Evolutionary conservation across 1,140 invertebrate species (phyloP).

Genomic region (Drosophila arawakana): DNA sequence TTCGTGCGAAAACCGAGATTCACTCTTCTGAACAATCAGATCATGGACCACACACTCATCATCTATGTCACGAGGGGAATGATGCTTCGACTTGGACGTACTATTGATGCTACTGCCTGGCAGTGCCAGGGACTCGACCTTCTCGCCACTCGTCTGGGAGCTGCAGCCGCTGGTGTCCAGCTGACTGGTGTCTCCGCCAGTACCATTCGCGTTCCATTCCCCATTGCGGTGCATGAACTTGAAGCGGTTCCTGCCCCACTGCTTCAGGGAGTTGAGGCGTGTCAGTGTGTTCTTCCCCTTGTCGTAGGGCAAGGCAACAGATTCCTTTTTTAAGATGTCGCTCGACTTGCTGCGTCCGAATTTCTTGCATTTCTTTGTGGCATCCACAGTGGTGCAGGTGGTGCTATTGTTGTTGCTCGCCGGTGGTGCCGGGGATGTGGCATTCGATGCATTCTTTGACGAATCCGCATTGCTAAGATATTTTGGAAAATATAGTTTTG

Average conservation of each 20-base stretch:
- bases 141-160: constrained; percentile 77
- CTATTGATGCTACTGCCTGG: constrained; percentile 25
- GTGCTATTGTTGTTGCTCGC: constrained; percentile 19
- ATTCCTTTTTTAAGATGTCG: constrained; percentile 87
- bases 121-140: constrained; percentile 34
- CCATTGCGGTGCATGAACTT: constrained; percentile 89
- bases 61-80: constrained; percentile 84
- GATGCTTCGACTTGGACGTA: constrained; percentile 20
- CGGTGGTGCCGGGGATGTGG: constrained; percentile 55
- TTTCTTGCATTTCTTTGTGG: constrained; percentile 71
- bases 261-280: constrained; percentile 92
- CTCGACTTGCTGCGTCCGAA: constrained; percentile 88
- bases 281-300: constrained; percentile 86
- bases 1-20: constrained; percentile 86
- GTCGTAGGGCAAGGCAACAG: constrained; percentile 85
- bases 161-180: constrained; percentile 84
- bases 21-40: constrained; percentile 76
- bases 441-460: constrained; percentile 59
- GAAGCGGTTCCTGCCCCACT: constrained; percentile 92
- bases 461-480: constrained; percentile 63
- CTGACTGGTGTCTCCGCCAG: constrained; percentile 47
- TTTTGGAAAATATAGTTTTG: constrained; percentile 34
- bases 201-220: constrained; percentile 54
- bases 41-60: constrained; percentile 88
- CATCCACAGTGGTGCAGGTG: constrained; percentile 29